A percentile compares a stretch with the other conserved stretches of the same genome.
Evolutionary conservation across 2,113 vertebrate genomes (phyloP).

Genomic region (Lagopus muta): DNA sequence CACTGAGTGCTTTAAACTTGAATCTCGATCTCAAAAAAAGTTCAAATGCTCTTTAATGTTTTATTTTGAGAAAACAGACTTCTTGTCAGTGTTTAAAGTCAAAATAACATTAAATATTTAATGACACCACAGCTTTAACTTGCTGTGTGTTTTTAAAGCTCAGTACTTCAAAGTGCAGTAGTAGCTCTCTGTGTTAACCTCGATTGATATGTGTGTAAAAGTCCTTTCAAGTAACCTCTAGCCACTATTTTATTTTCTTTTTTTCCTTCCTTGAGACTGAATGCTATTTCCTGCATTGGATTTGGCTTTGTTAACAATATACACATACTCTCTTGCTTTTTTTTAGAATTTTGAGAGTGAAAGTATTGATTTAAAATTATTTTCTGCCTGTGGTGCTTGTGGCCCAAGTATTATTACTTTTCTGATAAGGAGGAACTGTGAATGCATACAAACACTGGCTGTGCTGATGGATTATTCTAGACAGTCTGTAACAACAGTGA

Average conservation of each 20-base stretch:
- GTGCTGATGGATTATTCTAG: conserved; percentile 78
- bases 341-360: conserved; percentile 29
- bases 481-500: conserved; percentile 67
- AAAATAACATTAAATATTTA: background rate
- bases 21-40: background rate
- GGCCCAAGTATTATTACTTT: background rate
- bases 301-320: background rate
- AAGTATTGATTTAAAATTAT: conserved; percentile 37
- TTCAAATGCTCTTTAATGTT: background rate
- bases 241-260: background rate
- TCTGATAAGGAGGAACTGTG: conserved; percentile 62
- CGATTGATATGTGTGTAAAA: background rate
- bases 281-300: background rate
- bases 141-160: background rate
- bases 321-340: background rate
- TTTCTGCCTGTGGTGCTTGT: conserved; percentile 65
- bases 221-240: background rate
- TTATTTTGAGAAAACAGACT: background rate
- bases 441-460: conserved; percentile 20
- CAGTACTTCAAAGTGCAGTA: background rate
- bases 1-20: background rate
- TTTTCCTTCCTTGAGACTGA: background rate
- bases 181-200: background rate
- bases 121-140: background rate
- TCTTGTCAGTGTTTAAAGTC: background rate